A percentile compares a stretch with the other conserved stretches of the same genome.
Evolutionary conservation across 1,140 invertebrate genomes (phyloP).

Genomic region (Ips nitidus): DNA sequence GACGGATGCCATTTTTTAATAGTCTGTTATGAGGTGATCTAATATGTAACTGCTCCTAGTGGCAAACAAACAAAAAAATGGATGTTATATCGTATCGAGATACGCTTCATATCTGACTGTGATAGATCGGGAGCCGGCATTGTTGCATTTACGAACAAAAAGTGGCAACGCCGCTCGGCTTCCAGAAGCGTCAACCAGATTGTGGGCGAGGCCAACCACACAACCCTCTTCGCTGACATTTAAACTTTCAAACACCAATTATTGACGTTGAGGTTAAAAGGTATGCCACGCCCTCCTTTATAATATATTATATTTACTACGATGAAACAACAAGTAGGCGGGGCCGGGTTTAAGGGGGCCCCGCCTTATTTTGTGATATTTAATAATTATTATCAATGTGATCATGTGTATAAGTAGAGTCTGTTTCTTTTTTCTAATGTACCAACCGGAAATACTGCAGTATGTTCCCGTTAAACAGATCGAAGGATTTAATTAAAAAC

Average conservation of each 20-base stretch:
- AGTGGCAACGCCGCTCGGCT: background rate
- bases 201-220: background rate
- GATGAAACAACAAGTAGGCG: slow-evolving; percentile 13
- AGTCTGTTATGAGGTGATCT: no score
- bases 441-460: background rate
- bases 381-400: slow-evolving; percentile 32
- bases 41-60: background rate
- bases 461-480: background rate
- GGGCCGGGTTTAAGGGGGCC: background rate
- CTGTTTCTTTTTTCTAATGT: slow-evolving; percentile 6
- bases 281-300: background rate
- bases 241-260: background rate
- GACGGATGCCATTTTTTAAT: slow-evolving; percentile 19
- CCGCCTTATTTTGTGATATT: slow-evolving; percentile 26
- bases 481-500: slow-evolving; percentile 3
- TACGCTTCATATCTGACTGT: slow-evolving; percentile 27
- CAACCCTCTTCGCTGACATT: background rate
- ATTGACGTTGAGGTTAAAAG: background rate
- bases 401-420: slow-evolving; percentile 31
- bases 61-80: slow-evolving; percentile 6
- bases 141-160: background rate
- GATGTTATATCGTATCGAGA: slow-evolving; percentile 9
- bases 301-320: background rate
- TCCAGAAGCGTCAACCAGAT: slow-evolving; percentile 4
- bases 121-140: slow-evolving; percentile 7